Base-by-base conservation (phyloP, 2,797 vertebrate species). In the Gymnothorax reevesii region DNA sequence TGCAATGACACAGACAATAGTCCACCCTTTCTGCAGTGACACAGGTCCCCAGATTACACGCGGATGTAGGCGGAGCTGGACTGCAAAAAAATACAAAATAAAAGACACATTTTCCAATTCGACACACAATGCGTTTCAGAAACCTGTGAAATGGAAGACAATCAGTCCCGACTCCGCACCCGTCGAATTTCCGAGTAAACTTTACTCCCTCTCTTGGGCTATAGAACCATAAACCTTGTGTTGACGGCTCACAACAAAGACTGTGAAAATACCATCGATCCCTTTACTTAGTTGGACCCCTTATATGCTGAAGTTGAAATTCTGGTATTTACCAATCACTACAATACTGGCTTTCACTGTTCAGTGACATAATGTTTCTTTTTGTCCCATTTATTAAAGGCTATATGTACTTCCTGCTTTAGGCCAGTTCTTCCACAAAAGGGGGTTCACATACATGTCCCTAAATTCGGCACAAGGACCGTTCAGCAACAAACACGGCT, bases 221-320 rank as follows among this genome's bases (percentile, higher is more conserved):
- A 0, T 13, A 2, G 2, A 33, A 2, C 25, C 27, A 7, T 8
- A 15, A 8, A 49, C 33, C 55, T 22, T 22, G 27, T 12, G 84
- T 64, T 42, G 62, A 20, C 4, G 49, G 9, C 54, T 80, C 82
- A 60, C 83, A 27, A 49, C 12, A 27, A 84, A 15, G 71, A 84
- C 87, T 77, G 73, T 54, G 9, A 0, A 7, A 71, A 86, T 83
- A 90, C 91, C 89, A 89, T 89, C 22, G 79, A 92, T 92, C 90
- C 89, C 64, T 89, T 90, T 17, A 54, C 27, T 52, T 13, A 7
- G 1, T 69, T 22, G 54, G n/a, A 4, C 77, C 55, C 10, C 80
- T 25, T 7, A 42, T 8, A 15, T 55, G 77, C 84, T 7, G 4
- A 13, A 42, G 64, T 27, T 42, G 27, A 15, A 59, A 59, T 33